Evolutionary conservation across 1,140 invertebrate genomes (phyloP), one percentile per base, ranked within the genome.

Genomic region (Trichonephila inaurata): DNA sequence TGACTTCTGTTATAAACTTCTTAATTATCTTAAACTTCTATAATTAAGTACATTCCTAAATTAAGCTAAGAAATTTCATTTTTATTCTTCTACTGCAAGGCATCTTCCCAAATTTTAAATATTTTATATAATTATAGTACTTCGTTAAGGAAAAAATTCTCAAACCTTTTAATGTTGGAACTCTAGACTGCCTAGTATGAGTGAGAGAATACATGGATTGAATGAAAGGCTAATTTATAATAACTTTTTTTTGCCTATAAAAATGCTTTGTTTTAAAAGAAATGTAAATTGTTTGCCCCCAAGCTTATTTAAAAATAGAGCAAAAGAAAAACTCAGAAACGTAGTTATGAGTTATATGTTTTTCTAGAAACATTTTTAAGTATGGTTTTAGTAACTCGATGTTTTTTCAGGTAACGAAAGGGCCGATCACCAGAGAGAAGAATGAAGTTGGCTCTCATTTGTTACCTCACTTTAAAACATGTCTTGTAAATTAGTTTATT

Each of bases 401-500:
- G 77, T 94, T 94, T 94, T 94, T 94, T 94, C 93, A 94, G 93
- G 93, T 94, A 44, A 88, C 66, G 64, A 85, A 92, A 86, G 81
- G 85, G 58, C 64, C 14, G 6, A 19, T 69, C 28, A 10, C 24
- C 82, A 62, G 61, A 66, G 40, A 81, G 89, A 91, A 91, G 40
- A 61, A 62, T 51, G 89, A 89, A 89, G 44, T n/a, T 83, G n/a
- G 72, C 28, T 77, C 72, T 77, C 72, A 18, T 33, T 12, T 40
- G 28, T 77, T 69, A 77, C 33, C 66, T 69, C 66, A 7, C 18
- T 77, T 40, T 77, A 40, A 83, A n/a, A 83, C 44, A 60, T 83
- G 82, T 77, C 18, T 33, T 77, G 24, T n/a, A 33, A 33, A 28
- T 82, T 82, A 82, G 28, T 83, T 83, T 89, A 83, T 77, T 83